A percentile compares a stretch with the other conserved stretches of the same genome.
Evolutionary conservation across 1,140 invertebrate species (phyloP).

Genomic region (Campoletis sonorensis): DNA sequence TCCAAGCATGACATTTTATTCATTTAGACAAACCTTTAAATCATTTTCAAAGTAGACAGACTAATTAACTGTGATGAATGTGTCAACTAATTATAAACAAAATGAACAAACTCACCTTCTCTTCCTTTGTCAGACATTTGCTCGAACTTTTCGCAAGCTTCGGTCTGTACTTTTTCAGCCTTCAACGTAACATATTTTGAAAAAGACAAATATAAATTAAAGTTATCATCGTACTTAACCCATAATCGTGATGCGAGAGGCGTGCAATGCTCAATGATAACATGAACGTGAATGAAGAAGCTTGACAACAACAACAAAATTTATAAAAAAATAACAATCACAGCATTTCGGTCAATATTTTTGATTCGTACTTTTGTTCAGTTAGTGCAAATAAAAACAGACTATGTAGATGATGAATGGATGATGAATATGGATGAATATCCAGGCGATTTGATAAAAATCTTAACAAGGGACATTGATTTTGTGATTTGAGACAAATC

Average conservation of each 20-base stretch:
- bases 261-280: slow-evolving; percentile 12
- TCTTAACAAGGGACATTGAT: not conserved
- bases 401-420: no score
- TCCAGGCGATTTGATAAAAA: not conserved
- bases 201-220: not conserved
- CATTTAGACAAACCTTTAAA: not conserved
- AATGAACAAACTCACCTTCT: slow-evolving; percentile 80
- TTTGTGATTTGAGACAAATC: no score
- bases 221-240: not conserved
- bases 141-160: slow-evolving; percentile 97
- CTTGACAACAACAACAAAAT: no score
- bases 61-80: not conserved
- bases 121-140: slow-evolving; percentile 96
- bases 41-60: no score
- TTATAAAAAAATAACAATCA: no score
- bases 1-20: no score
- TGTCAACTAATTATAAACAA: not conserved
- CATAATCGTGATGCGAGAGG: not conserved
- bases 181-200: slow-evolving; percentile 68
- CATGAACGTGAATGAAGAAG: slow-evolving; percentile 4
- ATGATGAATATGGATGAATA: no score
- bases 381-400: no score
- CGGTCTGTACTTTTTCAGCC: slow-evolving; percentile 94
- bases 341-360: no score
- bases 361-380: no score